Conservation (phyloP, 1,140 invertebrate species). For the Notospermus geniculatus region DNA sequence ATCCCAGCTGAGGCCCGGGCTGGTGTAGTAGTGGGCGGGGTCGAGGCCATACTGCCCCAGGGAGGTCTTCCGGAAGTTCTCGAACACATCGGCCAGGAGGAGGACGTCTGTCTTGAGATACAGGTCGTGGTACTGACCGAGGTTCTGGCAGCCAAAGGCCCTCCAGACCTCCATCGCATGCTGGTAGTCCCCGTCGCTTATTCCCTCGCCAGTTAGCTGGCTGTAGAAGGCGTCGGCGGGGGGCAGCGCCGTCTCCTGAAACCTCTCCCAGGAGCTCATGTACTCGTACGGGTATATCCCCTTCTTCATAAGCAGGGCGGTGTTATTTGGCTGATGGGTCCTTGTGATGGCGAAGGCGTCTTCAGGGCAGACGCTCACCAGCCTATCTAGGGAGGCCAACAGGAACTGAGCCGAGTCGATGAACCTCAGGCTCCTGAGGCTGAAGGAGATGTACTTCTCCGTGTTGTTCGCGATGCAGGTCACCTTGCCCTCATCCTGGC, state of each 20-base stretch:
- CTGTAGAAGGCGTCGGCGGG: constrained; percentile 30
- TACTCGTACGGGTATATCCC: constrained; percentile 44
- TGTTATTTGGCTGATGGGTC: not conserved
- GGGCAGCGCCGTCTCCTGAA: constrained; percentile 34
- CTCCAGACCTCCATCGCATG: constrained; percentile 36
- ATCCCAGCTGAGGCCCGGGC: constrained; percentile 36
- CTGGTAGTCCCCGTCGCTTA: constrained; percentile 29
- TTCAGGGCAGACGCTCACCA: not conserved
- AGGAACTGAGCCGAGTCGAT: constrained; percentile 6
- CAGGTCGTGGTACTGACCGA: constrained; percentile 55
- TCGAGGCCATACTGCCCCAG: constrained; percentile 30
- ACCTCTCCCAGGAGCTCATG: constrained; percentile 30
- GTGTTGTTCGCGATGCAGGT: constrained; percentile 49
- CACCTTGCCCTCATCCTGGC: constrained; percentile 35
- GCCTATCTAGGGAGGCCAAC: not conserved
- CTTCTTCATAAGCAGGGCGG: constrained; percentile 28
- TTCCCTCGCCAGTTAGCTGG: constrained; percentile 17
- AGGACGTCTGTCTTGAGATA: constrained; percentile 37
- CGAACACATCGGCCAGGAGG: constrained; percentile 55
- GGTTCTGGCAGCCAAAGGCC: constrained; percentile 37
- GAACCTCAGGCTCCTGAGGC: constrained; percentile 5
- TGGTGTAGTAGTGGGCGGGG: constrained; percentile 36
- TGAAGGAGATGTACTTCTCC: constrained; percentile 41
- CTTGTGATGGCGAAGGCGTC: not conserved
- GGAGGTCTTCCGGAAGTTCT: constrained; percentile 50